Conservation (phyloP, 2,888 invertebrate species). For the Ryuthela nishihirai region DNA sequence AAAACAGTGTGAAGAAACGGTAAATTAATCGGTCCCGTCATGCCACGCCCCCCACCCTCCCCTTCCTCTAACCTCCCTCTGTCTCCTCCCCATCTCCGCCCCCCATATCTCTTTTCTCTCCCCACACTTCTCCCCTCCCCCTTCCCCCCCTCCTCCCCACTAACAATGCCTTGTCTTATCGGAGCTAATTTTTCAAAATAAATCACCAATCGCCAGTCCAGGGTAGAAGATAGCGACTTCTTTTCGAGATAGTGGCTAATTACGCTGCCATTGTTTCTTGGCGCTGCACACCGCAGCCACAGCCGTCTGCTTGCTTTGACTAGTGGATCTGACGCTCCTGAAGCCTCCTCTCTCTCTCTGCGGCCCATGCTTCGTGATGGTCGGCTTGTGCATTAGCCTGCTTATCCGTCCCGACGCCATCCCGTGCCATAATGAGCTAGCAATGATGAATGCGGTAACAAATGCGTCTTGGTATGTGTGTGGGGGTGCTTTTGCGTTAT, state of each 20-base stretch:
- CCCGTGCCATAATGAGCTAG: constrained; percentile 20
- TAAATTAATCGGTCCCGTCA: constrained; percentile 31
- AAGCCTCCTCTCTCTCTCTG: neutral
- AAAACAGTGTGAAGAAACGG: constrained; percentile 20
- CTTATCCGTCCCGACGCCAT: constrained; percentile 2
- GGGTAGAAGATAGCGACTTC: constrained; percentile 33
- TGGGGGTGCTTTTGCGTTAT: neutral
- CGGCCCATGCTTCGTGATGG: constrained; percentile 2
- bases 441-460: constrained; percentile 32
- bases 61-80: constrained; percentile 1
- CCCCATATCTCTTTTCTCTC: constrained; percentile 1
- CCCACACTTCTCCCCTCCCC: too few species aligned
- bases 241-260: constrained; percentile 34
- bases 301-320: too few species aligned
- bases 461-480: constrained; percentile 7
- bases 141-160: neutral
- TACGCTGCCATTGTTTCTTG: constrained; percentile 37
- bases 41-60: neutral
- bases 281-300: too few species aligned
- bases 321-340: too few species aligned
- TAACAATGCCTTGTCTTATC: constrained; percentile 20
- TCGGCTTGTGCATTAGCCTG: constrained; percentile 16
- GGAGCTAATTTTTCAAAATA: constrained; percentile 40
- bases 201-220: constrained; percentile 35
- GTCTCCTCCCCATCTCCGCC: neutral